Evolutionary conservation across 2,888 invertebrate species (phyloP).

Genomic region (Parnassius apollo): DNA sequence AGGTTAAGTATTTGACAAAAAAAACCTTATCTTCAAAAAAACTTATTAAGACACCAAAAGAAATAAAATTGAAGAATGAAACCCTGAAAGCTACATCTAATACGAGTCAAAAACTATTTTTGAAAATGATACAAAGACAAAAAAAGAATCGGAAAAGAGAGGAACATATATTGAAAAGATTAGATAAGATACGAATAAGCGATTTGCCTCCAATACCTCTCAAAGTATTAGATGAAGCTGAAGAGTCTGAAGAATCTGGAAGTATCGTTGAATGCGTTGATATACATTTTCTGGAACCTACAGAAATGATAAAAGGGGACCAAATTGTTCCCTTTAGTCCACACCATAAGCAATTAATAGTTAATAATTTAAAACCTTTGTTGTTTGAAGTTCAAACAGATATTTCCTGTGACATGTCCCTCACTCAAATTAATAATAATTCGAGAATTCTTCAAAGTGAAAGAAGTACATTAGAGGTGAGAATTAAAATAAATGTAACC

Average conservation of each 20-base stretch:
- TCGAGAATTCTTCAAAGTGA: no score
- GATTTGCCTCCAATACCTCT: conserved; percentile 31
- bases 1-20: no score
- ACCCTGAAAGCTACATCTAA: neutral
- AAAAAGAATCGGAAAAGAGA: conserved; percentile 7
- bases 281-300: neutral
- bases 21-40: no score
- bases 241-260: conserved; percentile 31
- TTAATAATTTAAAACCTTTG: conserved; percentile 28
- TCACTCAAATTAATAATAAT: no score
- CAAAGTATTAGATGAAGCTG: conserved; percentile 21
- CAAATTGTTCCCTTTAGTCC: conserved; percentile 33
- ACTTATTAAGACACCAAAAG: neutral
- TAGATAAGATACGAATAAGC: conserved; percentile 30
- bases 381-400: conserved; percentile 32
- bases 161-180: conserved; percentile 18
- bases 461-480: no score
- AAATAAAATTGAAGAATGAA: neutral
- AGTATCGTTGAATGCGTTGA: conserved; percentile 39
- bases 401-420: neutral
- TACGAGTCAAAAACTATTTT: neutral
- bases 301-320: conserved; percentile 41
- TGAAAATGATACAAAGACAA: conserved; percentile 13
- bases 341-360: neutral
- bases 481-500: no score